phyloP scores from a whole-genome alignment of 1,140 invertebrate genomes.

The Lasaia peninsularis region DNA sequence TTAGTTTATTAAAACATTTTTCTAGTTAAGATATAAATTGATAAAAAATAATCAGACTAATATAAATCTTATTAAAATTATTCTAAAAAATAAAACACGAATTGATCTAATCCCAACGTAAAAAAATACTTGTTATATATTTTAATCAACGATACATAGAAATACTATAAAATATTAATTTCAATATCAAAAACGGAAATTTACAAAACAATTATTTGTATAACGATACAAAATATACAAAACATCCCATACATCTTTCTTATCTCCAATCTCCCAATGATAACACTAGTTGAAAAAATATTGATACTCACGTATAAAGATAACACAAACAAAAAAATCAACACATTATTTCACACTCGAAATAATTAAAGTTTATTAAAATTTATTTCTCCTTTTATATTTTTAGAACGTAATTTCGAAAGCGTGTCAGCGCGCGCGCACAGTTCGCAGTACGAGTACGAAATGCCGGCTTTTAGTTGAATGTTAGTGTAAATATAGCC shows the following conservation, averaged over 20 bases:
- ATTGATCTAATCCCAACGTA: no score
- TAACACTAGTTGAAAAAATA: neutral
- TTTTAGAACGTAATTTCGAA: neutral
- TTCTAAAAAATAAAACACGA: no score
- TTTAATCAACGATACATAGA: no score
- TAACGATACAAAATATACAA: neutral
- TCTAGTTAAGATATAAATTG: no score
- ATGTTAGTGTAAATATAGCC: neutral
- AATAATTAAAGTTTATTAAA: neutral
- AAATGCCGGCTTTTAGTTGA: constrained; percentile 2
- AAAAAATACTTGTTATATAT: no score
- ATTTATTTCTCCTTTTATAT: neutral
- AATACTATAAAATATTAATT: no score
- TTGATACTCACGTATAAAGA: neutral
- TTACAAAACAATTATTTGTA: no score
- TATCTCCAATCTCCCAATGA: neutral
- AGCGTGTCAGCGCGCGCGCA: neutral
- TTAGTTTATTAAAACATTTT: no score
- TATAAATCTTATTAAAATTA: no score
- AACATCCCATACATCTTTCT: neutral
- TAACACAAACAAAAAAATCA: neutral
- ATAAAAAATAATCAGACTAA: no score
- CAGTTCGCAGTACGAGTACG: neutral
- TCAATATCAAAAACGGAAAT: no score
- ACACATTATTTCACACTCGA: constrained; percentile 4